Percentiles rank a stretch among this genome's conserved stretches.
Evolutionary conservation across 2,888 invertebrate species (phyloP).

Genomic region (Pardosa pseudoannulata): DNA sequence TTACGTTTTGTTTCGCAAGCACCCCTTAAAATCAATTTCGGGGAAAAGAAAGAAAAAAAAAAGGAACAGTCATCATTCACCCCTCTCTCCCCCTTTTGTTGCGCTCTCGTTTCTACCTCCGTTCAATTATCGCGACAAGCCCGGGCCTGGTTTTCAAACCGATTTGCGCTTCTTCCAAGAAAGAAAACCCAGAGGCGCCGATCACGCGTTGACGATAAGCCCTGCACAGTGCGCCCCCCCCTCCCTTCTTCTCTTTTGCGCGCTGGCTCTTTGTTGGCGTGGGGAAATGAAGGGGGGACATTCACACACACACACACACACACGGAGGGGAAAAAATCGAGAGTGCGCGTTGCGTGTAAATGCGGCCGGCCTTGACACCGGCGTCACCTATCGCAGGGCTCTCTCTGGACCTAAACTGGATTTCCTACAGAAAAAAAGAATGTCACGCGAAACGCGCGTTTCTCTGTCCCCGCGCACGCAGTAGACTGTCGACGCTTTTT

Average conservation of each 20-base stretch:
- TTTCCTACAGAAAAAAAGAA: conserved; percentile 62
- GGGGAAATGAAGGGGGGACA: conserved; percentile 10
- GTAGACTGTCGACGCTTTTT: background rate
- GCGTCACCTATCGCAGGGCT: conserved; percentile 63
- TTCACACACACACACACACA: background rate
- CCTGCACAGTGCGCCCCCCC: too few relatives aligned
- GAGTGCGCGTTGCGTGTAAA: conserved; percentile 68
- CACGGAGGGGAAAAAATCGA: conserved; percentile 13
- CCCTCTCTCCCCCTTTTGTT: background rate
- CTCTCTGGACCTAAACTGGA: conserved; percentile 60
- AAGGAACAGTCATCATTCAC: background rate
- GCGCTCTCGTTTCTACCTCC: background rate
- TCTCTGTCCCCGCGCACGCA: conserved; percentile 56
- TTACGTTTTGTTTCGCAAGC: background rate
- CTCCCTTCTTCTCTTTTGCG: background rate
- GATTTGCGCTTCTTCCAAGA: conserved; percentile 51
- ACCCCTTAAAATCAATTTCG: conserved; percentile 1
- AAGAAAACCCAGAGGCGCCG: conserved; percentile 48
- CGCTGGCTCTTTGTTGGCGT: conserved; percentile 29
- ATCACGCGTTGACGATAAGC: conserved; percentile 71
- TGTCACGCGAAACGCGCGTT: conserved; percentile 71
- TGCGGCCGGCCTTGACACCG: conserved; percentile 69
- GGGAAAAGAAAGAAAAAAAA: background rate
- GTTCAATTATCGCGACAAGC: conserved; percentile 27
- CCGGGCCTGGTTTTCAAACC: conserved; percentile 37